Evolutionary conservation across 2,888 invertebrate genomes (phyloP), one percentile per base, ranked within the genome.

Genomic region (Actias luna): DNA sequence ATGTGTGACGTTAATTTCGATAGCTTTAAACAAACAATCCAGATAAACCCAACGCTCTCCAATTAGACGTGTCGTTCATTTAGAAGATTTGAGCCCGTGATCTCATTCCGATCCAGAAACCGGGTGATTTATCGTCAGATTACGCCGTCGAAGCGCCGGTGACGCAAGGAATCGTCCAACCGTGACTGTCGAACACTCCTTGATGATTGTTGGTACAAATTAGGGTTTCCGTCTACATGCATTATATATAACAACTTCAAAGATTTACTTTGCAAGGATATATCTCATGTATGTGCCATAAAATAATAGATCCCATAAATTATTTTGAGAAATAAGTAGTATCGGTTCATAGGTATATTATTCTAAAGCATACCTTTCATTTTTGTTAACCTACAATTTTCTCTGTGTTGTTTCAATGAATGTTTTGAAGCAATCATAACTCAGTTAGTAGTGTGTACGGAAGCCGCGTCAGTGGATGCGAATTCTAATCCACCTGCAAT

Each of bases 101-200:
- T 89, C 91, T 91, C 90, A 91, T 91, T 88, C 82, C 85, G 82
- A 85, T 85, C 84, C 84, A 83, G 85, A 85, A 78, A 78, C 72
- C 76, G 71, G 70, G 79, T 88, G 87, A 89, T 88, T 89, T 89
- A 89, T 88, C 74, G 84, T 71, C 82, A 83, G 86, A 85, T 85
- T 80, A 83, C 81, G 76, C 73, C 75, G 78, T 78, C 83, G 82
- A 83, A 76, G 76, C 35, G 33, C 33, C 75, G 83, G 82, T 92
- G 91, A 92, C 91, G 92, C 90, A 92, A 92, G 83, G 79, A 84
- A 67, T 80, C 83, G 84, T 70, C 83, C 78, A 84, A 68, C 88
- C 91, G 79, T 91, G 88, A 89, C 91, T 78, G 78, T 73, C 75
- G 88, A 86, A 86, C 92, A 90, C 92, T 89, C 88, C 91, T 86